Evolutionary conservation across 2,888 invertebrate genomes (phyloP).

Genomic region (Nebria salina): DNA sequence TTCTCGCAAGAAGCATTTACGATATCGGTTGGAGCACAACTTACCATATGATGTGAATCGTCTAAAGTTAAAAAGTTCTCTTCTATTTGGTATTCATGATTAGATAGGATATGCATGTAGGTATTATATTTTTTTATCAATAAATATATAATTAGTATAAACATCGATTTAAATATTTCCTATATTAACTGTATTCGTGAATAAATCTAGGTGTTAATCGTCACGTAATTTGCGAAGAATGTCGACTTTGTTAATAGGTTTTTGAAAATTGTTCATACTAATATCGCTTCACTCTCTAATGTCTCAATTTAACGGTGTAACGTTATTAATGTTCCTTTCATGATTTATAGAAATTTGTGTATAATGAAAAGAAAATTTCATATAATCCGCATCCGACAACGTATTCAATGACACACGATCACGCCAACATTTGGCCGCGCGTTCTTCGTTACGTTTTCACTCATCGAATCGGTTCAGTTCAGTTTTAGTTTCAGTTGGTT

Average conservation of each 20-base stretch:
- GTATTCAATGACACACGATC: slow-evolving; percentile 42
- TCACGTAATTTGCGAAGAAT: background rate
- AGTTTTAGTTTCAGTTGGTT: background rate
- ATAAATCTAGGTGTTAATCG: no score
- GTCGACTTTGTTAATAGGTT: background rate
- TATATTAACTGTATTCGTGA: no score
- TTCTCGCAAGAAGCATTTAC: no score
- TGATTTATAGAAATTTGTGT: slow-evolving; percentile 44
- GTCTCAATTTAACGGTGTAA: slow-evolving; percentile 40
- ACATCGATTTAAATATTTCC: no score
- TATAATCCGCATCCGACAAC: slow-evolving; percentile 34
- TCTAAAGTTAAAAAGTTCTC: no score
- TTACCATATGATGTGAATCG: no score
- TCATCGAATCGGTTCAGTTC: background rate
- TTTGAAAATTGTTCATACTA: background rate
- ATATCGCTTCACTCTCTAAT: slow-evolving; percentile 24
- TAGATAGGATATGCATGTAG: no score
- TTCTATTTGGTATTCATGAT: no score
- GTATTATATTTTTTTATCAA: no score
- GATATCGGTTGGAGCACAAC: no score
- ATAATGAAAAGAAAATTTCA: slow-evolving; percentile 45
- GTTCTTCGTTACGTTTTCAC: background rate
- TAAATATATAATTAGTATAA: no score
- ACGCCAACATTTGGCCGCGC: slow-evolving; percentile 28
- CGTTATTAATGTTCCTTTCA: slow-evolving; percentile 37